phyloP scores from a whole-genome alignment of 2,888 invertebrate species.

The Urechis unicinctus region DNA sequence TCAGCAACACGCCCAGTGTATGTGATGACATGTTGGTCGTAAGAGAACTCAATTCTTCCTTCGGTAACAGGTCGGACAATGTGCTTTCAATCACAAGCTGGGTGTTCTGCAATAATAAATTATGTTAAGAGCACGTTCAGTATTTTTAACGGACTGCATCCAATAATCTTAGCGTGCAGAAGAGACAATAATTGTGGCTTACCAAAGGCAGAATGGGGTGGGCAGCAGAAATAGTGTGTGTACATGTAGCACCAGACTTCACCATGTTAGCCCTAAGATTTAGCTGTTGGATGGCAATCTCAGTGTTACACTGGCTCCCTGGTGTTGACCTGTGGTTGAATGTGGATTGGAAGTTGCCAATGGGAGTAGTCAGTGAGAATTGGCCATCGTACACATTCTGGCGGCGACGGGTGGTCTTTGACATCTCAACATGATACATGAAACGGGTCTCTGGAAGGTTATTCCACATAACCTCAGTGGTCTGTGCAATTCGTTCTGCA shows the following conservation, averaged over 20 bases:
- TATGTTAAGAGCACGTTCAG: too few relatives aligned
- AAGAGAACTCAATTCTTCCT: neutral
- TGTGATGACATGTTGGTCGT: neutral
- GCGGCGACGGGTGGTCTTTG: constrained; percentile 14
- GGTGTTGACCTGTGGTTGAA: constrained; percentile 10
- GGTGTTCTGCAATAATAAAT: neutral
- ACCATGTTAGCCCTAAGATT: constrained; percentile 10
- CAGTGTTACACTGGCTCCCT: constrained; percentile 16
- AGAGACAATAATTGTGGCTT: neutral
- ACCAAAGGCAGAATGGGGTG: constrained; percentile 12
- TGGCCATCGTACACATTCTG: constrained; percentile 22
- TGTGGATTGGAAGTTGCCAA: constrained; percentile 7
- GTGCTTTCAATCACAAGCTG: neutral
- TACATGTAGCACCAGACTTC: constrained; percentile 7
- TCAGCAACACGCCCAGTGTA: neutral
- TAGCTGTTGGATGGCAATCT: constrained; percentile 11
- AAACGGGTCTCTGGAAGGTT: constrained; percentile 20
- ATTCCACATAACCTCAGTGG: constrained; percentile 11
- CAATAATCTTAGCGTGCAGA: neutral
- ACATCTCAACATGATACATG: constrained; percentile 17
- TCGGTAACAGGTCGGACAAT: neutral
- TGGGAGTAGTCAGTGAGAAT: constrained; percentile 14
- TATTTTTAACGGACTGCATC: too few relatives aligned
- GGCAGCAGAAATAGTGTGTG: constrained; percentile 6
- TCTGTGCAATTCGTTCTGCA: constrained; percentile 7